Evolutionary conservation across 2,113 vertebrate species (phyloP).

Genomic region (Callaeas wilsoni): DNA sequence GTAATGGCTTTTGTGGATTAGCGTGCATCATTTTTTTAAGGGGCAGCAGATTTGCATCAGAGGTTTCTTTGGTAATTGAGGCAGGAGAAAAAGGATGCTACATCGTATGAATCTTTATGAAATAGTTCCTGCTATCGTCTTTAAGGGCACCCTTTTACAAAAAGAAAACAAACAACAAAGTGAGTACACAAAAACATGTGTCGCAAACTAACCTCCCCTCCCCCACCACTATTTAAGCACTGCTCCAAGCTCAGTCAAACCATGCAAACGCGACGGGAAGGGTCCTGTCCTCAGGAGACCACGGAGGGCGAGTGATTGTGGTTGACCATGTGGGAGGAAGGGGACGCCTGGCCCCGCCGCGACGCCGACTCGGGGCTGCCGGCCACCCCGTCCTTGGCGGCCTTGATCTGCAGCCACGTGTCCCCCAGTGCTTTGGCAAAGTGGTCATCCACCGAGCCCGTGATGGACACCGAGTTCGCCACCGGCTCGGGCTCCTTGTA

Average conservation of each 20-base stretch:
- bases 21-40: slow-evolving; percentile 31
- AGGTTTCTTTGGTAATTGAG: slow-evolving; percentile 94
- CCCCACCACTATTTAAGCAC: slow-evolving; percentile 63
- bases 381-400: slow-evolving; percentile 83
- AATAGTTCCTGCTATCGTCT: slow-evolving; percentile 70
- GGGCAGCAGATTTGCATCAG: slow-evolving; percentile 76
- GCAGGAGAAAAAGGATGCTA: slow-evolving; percentile 78
- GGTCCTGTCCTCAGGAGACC: slow-evolving; percentile 82
- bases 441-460: slow-evolving; percentile 96
- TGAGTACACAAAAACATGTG: slow-evolving; percentile 69
- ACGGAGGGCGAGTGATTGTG: slow-evolving; percentile 95
- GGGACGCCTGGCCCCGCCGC: slow-evolving; percentile 80
- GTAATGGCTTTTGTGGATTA: slow-evolving; percentile 68
- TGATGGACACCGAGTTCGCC: slow-evolving; percentile 96
- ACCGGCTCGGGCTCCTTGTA: slow-evolving; percentile 94
- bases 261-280: slow-evolving; percentile 61
- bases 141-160: slow-evolving; percentile 73
- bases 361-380: slow-evolving; percentile 82
- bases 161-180: slow-evolving; percentile 37
- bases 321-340: slow-evolving; percentile 89
- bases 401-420: slow-evolving; percentile 97
- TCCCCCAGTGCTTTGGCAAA: slow-evolving; percentile 98
- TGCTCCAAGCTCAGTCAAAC: slow-evolving; percentile 80
- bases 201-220: slow-evolving; percentile 57
- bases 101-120: slow-evolving; percentile 55